These are phyloP conservation scores for Proterorhinus semilunaris DNA, from an alignment of 2,113 vertebrate species.

Conservation along the genomic window DNA sequence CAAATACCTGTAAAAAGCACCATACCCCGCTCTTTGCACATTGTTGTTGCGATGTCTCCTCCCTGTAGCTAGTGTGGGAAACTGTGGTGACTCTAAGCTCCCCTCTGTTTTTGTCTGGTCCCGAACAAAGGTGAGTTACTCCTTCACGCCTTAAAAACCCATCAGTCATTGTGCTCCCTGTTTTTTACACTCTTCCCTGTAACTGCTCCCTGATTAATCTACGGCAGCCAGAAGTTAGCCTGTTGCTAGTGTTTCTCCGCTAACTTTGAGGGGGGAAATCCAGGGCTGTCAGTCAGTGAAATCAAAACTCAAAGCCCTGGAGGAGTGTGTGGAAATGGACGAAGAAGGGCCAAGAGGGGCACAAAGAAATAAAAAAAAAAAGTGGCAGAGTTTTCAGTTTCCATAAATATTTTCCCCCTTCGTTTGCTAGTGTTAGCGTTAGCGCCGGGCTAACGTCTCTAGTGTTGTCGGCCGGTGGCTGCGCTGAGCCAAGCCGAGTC, in stretches of 20 bases:
- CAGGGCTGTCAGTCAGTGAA: slow-evolving; percentile 45
- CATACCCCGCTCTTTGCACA: too few relatives aligned
- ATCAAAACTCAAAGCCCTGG: slow-evolving; percentile 29
- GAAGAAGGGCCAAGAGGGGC: slow-evolving; percentile 34
- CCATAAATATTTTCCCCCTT: slow-evolving; percentile 67
- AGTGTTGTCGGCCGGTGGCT: slow-evolving; percentile 11
- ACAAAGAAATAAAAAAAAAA: slow-evolving; percentile 7
- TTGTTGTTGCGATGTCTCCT: not conserved
- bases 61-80: slow-evolving; percentile 2
- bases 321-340: slow-evolving; percentile 39
- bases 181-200: slow-evolving; percentile 58
- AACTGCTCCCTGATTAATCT: slow-evolving; percentile 63
- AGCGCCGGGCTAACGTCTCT: slow-evolving; percentile 47
- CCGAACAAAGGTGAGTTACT: slow-evolving; percentile 35
- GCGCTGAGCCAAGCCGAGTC: slow-evolving; percentile 37
- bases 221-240: slow-evolving; percentile 50
- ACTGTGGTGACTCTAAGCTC: slow-evolving; percentile 8
- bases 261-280: slow-evolving; percentile 22
- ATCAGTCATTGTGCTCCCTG: slow-evolving; percentile 50
- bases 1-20: too few relatives aligned
- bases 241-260: slow-evolving; percentile 20
- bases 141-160: slow-evolving; percentile 58
- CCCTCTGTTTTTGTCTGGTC: slow-evolving; percentile 14
- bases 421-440: slow-evolving; percentile 67
- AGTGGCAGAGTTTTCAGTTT: slow-evolving; percentile 49